Evolutionary conservation across 1,140 invertebrate genomes (phyloP).

Genomic region (Chlorops oryzae): DNA sequence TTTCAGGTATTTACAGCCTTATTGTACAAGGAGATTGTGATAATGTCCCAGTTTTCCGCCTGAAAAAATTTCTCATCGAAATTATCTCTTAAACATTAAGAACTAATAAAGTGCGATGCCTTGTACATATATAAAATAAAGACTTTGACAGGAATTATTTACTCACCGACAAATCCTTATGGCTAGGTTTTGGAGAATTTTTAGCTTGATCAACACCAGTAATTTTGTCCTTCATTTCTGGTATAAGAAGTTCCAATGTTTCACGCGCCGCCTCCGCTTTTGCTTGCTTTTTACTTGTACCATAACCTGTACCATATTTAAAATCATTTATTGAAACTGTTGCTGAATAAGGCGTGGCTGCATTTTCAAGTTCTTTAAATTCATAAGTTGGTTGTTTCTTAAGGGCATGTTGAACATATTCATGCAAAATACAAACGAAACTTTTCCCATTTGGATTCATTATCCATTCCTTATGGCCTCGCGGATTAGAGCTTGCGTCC

Average conservation of each 20-base stretch:
- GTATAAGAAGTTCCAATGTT: conserved; percentile 88
- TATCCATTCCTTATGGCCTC: conserved; percentile 71
- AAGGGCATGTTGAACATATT: conserved; percentile 90
- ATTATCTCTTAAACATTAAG: too few species aligned
- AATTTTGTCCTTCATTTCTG: conserved; percentile 81
- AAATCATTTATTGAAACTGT: conserved; percentile 88
- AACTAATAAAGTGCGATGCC: too few species aligned
- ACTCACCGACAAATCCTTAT: conserved; percentile 60
- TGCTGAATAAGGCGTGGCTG: conserved; percentile 86
- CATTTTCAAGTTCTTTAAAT: conserved; percentile 91
- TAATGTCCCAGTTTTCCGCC: too few species aligned
- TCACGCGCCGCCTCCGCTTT: conserved; percentile 86
- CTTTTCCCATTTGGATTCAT: conserved; percentile 91
- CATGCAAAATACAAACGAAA: conserved; percentile 93
- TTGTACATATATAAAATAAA: neutral
- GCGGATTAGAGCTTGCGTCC: conserved; percentile 30
- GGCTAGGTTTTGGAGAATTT: conserved; percentile 52
- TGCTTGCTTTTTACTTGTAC: conserved; percentile 90
- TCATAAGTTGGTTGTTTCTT: conserved; percentile 89
- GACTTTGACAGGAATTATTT: conserved; percentile 1
- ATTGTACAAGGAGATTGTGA: too few species aligned
- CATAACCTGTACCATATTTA: conserved; percentile 86
- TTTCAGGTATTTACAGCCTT: too few species aligned
- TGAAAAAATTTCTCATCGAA: too few species aligned
- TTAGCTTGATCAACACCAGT: conserved; percentile 56